A percentile compares a stretch with the other conserved stretches of the same genome.
phyloP scores from a whole-genome alignment of 2,888 invertebrate genomes.

The Spilarctia lutea region DNA sequence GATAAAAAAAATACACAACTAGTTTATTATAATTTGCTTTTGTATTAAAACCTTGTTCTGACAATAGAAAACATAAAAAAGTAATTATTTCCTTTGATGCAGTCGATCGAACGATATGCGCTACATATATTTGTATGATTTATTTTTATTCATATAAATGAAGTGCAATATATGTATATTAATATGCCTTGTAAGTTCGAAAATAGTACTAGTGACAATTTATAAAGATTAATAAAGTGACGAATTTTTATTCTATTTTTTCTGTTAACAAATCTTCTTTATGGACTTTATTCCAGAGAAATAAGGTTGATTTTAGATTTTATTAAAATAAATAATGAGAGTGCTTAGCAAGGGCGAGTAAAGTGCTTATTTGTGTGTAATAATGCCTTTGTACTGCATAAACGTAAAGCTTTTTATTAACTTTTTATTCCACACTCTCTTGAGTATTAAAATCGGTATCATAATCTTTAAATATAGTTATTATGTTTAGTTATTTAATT shows the following conservation, averaged over 20 bases:
- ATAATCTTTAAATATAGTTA: not conserved
- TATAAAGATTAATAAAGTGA: no score
- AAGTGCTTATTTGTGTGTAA: slow-evolving; percentile 25
- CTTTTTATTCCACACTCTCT: slow-evolving; percentile 3
- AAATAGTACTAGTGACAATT: no score
- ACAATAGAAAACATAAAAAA: no score
- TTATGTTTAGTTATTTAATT: not conserved
- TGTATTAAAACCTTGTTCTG: no score
- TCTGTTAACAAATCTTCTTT: not conserved
- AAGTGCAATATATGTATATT: no score
- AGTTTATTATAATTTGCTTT: no score
- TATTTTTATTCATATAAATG: no score
- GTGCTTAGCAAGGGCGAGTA: slow-evolving; percentile 32
- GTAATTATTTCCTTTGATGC: no score
- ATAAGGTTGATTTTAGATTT: slow-evolving; percentile 23
- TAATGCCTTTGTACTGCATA: slow-evolving; percentile 27
- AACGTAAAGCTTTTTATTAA: slow-evolving; percentile 17
- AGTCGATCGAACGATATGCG: no score
- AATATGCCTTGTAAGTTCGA: no score
- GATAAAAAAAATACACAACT: no score
- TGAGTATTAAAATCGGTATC: slow-evolving; percentile 6
- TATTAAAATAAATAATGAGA: slow-evolving; percentile 28
- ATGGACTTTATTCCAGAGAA: fast-evolving
- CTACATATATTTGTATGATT: no score
- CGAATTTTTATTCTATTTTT: slow-evolving; percentile 7